Evolutionary conservation across 1,140 invertebrate genomes (phyloP), one percentile per base, ranked within the genome.

Genomic region (Ericerus pela): DNA sequence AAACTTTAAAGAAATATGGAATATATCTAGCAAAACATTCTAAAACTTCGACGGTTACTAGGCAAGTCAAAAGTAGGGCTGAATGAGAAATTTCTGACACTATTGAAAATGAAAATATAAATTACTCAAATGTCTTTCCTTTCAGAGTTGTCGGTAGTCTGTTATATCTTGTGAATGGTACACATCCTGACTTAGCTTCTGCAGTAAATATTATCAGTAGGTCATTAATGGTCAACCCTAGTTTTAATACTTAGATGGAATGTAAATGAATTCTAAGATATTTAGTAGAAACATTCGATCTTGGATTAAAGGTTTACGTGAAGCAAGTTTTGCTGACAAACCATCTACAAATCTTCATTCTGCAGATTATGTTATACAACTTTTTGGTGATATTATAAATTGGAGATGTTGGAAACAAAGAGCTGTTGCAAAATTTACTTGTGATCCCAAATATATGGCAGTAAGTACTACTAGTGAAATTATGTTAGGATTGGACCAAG

Each of bases 171-270:
- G 38, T 68, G 0, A 27, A 62, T 2, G 62, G 54, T 36, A 70
- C 70, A 4, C 59, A 69, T 56, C 70, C 70, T n/a, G 68, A 73
- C 57, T 67, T 73, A n/a, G 12, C 62, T 5, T 69, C 62, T 63
- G 62, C 67, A 3, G 65, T 66, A 24, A 66, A 61, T 54, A 58
- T 37, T 1, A 57, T 68, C n/a, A 52, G 63, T 20, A 55, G 59
- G n/a, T 63, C 61, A 29, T 62, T 60, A 29, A 51, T n/a, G n/a
- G n/a, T 62, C 61, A 54, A 20, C n/a, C 57, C 55, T 54, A 31
- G 47, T 22, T 55, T 58, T 36, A 41, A 55, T 55, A 61, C 65
- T 60, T 61, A 59, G 58, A 11, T 56, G 54, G 58, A 56, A 58
- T 60, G 59, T 1, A 69, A 67, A 56, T 52, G 63, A 51, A 55